Conservation (phyloP, 2,888 invertebrate genomes). For the Eupithecia subumbrata region DNA sequence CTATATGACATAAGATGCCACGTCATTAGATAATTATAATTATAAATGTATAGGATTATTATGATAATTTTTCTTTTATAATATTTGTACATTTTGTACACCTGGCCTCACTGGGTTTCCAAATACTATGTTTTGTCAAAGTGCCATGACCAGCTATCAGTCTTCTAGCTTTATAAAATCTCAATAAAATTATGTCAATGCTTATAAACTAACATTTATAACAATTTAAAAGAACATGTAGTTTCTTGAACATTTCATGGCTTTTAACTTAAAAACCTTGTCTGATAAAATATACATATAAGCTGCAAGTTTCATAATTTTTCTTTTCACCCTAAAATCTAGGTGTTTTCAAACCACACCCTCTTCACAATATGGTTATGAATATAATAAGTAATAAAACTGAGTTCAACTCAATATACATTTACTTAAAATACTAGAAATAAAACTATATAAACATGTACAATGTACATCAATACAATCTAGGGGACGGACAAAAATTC, state of each 20-base stretch:
- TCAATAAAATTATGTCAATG: slow-evolving; percentile 57
- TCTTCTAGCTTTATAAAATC: slow-evolving; percentile 67
- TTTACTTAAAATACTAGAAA: slow-evolving; percentile 10
- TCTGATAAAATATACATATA: background rate
- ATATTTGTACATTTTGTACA: slow-evolving; percentile 29
- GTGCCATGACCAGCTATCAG: slow-evolving; percentile 63
- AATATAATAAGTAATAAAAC: slow-evolving; percentile 5
- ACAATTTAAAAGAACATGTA: slow-evolving; percentile 39
- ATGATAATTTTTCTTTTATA: background rate
- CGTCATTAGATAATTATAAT: background rate
- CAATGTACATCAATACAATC: slow-evolving; percentile 14
- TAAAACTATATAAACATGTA: slow-evolving; percentile 11
- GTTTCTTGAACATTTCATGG: background rate
- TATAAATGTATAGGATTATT: background rate
- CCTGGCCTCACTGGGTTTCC: slow-evolving; percentile 30
- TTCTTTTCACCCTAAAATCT: background rate
- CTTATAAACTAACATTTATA: slow-evolving; percentile 44
- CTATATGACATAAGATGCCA: background rate
- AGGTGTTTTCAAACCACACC: background rate
- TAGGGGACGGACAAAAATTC: slow-evolving; percentile 43
- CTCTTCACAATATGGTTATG: slow-evolving; percentile 11
- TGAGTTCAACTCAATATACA: slow-evolving; percentile 25
- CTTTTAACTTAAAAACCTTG: background rate
- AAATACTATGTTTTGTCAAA: slow-evolving; percentile 38
- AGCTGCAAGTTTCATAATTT: background rate